Percentiles rank a stretch among this genome's conserved stretches.
These are phyloP conservation scores for Sphaerodactylus townsendi DNA, from an alignment of 2,113 vertebrate species.

Conservation along the genomic window DNA sequence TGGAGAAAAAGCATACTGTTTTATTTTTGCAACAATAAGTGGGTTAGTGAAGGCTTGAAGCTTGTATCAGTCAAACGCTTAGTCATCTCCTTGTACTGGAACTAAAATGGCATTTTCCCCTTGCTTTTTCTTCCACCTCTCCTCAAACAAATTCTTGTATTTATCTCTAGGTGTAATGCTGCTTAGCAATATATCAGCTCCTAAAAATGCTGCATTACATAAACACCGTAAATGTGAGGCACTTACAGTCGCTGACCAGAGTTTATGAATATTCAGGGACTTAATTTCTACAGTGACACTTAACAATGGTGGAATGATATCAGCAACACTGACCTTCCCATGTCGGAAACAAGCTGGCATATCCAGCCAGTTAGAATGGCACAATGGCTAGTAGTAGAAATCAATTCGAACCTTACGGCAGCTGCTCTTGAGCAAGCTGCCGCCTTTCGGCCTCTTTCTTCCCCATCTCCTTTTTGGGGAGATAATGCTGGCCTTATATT, in stretches of 20 bases:
- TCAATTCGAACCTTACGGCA: not conserved
- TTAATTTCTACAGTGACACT: not conserved
- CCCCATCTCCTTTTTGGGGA: not conserved
- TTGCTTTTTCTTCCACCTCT: not conserved
- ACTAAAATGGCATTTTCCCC: conserved; percentile 5
- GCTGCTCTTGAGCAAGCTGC: not conserved
- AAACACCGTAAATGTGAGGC: not conserved
- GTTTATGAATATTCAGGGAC: not conserved
- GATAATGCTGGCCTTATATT: not conserved
- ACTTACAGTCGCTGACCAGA: not conserved
- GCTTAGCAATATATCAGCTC: not conserved
- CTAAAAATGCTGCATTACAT: not conserved
- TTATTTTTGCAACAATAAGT: conserved; percentile 24
- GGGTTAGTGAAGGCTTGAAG: conserved; percentile 22
- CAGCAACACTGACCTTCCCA: not conserved
- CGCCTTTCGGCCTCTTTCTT: not conserved
- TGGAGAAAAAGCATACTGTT: not conserved
- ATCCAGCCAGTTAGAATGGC: not conserved
- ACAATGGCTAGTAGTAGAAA: not conserved
- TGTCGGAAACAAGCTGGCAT: not conserved
- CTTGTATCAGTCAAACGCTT: conserved; percentile 51
- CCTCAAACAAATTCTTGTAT: not conserved
- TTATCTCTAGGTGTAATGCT: not conserved
- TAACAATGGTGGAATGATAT: not conserved
- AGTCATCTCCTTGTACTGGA: conserved; percentile 59